Evolutionary conservation across 92 coral and sea anemone genomes (phyloP).

Genomic region (Isaurus tuberculatus): DNA sequence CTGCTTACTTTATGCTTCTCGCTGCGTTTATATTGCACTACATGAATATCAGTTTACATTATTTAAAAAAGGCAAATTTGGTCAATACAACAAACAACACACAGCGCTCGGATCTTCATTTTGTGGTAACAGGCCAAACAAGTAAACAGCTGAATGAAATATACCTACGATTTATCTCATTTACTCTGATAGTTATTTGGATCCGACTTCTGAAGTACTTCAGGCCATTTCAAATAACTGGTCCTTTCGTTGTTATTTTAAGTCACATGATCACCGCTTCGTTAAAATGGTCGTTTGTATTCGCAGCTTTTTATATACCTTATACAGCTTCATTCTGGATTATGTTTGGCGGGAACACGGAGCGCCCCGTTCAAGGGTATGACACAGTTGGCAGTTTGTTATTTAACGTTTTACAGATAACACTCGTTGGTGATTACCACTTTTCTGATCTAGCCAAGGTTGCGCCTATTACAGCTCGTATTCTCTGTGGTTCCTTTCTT

Average conservation of each 20-base stretch:
- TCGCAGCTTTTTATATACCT: constrained; percentile 78
- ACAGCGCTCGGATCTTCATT: constrained; percentile 27
- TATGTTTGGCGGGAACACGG: constrained; percentile 75
- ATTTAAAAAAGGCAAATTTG: neutral
- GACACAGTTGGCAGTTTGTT: constrained; percentile 53
- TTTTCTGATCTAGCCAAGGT: constrained; percentile 57
- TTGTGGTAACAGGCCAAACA: neutral
- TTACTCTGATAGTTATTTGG: constrained; percentile 76
- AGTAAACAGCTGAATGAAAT: constrained; percentile 51
- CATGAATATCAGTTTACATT: constrained; percentile 52
- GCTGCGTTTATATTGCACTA: constrained; percentile 64
- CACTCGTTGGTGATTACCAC: constrained; percentile 69
- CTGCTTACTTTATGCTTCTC: constrained; percentile 75
- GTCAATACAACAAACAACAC: neutral
- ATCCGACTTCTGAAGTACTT: constrained; percentile 80
- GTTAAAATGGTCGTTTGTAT: constrained; percentile 76
- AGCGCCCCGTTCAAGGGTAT: constrained; percentile 71
- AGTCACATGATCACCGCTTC: constrained; percentile 77
- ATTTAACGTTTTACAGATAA: constrained; percentile 70
- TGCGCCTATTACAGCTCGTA: constrained; percentile 76
- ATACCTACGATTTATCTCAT: constrained; percentile 64
- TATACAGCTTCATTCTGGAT: constrained; percentile 88
- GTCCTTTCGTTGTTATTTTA: constrained; percentile 84
- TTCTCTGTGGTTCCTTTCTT: constrained; percentile 78
- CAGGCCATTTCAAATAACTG: constrained; percentile 81